These are phyloP conservation scores for Hydroisotoma schaefferi DNA, from an alignment of 2,888 invertebrate genomes.

Conservation along the genomic window DNA sequence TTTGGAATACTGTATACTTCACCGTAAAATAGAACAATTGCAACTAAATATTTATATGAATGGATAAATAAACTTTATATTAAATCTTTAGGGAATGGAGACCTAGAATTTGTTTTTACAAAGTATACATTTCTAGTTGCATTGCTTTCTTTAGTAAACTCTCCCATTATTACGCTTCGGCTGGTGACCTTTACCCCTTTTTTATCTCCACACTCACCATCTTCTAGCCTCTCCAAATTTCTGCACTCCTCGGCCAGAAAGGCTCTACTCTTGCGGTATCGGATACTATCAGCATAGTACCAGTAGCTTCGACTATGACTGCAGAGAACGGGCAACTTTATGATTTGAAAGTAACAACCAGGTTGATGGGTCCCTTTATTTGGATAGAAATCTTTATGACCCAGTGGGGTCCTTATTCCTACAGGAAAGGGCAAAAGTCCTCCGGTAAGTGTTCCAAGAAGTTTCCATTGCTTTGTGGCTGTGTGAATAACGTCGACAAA, in stretches of 20 bases:
- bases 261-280: conserved; percentile 3
- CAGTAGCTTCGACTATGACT: conserved; percentile 29
- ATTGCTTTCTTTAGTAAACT: conserved; percentile 17
- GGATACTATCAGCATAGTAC: conserved; percentile 31
- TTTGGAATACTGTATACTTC: no score
- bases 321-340: conserved; percentile 27
- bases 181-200: background rate
- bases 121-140: conserved; percentile 22
- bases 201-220: conserved; percentile 8
- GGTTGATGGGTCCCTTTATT: conserved; percentile 33
- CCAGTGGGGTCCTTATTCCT: conserved; percentile 27
- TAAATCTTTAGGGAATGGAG: conserved; percentile 16
- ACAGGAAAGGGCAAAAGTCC: conserved; percentile 28
- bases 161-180: conserved; percentile 22
- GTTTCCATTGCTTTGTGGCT: conserved; percentile 25
- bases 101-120: conserved; percentile 22
- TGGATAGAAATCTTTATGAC: conserved; percentile 37
- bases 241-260: conserved; percentile 19
- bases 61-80: conserved; percentile 11
- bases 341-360: conserved; percentile 21
- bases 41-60: background rate
- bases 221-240: conserved; percentile 13
- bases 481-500: conserved; percentile 40
- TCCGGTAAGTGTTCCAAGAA: conserved; percentile 13
- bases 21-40: background rate